These are phyloP conservation scores for Pogonus chalceus DNA, from an alignment of 1,140 invertebrate species.

Conservation along the genomic window DNA sequence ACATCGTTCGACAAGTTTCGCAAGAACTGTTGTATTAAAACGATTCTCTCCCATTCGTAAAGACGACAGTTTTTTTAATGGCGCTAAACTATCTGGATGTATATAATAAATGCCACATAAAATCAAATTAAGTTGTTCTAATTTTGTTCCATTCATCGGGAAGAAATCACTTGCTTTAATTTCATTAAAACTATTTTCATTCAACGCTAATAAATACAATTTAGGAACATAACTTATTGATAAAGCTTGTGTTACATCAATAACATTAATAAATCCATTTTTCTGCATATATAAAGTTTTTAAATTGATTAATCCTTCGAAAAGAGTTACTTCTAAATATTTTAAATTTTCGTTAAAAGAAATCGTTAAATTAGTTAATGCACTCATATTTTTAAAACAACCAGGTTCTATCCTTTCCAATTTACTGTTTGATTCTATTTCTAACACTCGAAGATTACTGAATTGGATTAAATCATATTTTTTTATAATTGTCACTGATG, in stretches of 20 bases:
- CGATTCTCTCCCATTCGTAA: conserved; percentile 39
- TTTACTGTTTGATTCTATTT: conserved; percentile 2
- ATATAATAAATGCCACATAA: conserved; percentile 41
- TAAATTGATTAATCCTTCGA: conserved; percentile 24
- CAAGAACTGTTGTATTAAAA: conserved; percentile 35
- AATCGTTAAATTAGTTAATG: conserved; percentile 24
- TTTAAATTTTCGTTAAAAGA: conserved; percentile 25
- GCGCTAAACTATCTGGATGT: conserved; percentile 36
- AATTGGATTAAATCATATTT: not conserved
- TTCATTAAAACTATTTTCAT: conserved; percentile 22
- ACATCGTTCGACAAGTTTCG: conserved; percentile 33
- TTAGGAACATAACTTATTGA: conserved; percentile 16
- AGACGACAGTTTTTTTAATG: conserved; percentile 34
- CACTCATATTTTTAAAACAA: conserved; percentile 24
- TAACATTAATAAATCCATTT: conserved; percentile 26
- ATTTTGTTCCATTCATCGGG: conserved; percentile 15
- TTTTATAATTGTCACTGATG: not conserved
- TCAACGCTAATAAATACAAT: conserved; percentile 19
- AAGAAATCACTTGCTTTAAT: conserved; percentile 21
- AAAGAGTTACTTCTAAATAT: conserved; percentile 20
- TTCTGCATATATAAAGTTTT: conserved; percentile 22
- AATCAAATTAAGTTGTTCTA: conserved; percentile 35
- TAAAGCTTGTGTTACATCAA: conserved; percentile 20
- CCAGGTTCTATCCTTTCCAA: conserved; percentile 14
- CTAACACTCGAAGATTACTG: not conserved